Evolutionary conservation across 2,113 vertebrate genomes (phyloP), one percentile per base, ranked within the genome.

Genomic region (Lethenteron camtschaticum): DNA sequence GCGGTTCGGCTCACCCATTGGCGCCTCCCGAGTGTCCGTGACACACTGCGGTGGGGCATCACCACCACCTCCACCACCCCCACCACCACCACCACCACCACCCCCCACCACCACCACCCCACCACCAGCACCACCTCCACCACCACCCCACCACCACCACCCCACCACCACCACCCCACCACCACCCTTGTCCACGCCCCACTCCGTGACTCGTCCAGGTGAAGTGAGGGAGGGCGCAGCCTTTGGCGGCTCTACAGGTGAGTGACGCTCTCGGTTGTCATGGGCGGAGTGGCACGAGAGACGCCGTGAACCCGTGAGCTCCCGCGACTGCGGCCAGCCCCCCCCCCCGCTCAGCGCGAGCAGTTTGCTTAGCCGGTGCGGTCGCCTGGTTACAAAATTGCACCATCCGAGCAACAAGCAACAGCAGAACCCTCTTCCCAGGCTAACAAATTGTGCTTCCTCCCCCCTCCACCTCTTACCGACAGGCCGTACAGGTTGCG

Each of bases 371-470:
- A 69, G 71, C 72, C 70, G 70, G 70, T 69, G 74, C 79, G 78
- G 81, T 83, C 12, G 77, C 81, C 79, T 81, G 81, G 79, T 77
- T 78, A 78, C 78, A 14, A 75, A 71, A 70, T 70, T 72, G 73
- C 77, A 72, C 75, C 78, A 79, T 79, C 60, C 79, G 78, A 80
- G 57, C 57, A 78, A 79, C 74, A 75, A 73, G 70, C 74, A 79
- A 78, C 78, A 75, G 80, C 72, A 72, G 76, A 75, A 77, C 78
- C 80, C 77, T 79, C 81, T 79, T 79, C 76, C 79, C 75, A 79
- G 74, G 76, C 59, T 70, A 57, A 79, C 77, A 79, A 78, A 78
- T 77, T 81, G 79, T 77, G 79, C 78, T 82, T 77, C 77, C 76
- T 68, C 66, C 60, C 73, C 59, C 60, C 73, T 70, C 58, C 4